Evolutionary conservation across 2,888 invertebrate genomes (phyloP), one percentile per base, ranked within the genome.

Genomic region (Aleiodes leptofemur): DNA sequence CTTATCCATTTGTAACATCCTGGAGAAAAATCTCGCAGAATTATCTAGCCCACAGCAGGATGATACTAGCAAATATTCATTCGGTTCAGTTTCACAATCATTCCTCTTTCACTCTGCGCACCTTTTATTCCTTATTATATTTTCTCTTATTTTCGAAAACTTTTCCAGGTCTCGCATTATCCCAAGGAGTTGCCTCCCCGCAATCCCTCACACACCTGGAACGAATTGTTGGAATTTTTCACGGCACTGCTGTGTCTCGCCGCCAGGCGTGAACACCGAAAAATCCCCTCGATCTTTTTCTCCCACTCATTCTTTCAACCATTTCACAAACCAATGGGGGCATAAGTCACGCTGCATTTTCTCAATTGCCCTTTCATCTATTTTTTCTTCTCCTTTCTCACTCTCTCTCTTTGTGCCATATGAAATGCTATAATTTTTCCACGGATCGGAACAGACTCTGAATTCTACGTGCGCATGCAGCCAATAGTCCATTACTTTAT

Each of bases 181-280:
- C 38, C 71, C 53, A 72, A 56, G 53, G 66, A 66, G 73, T 74
- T 23, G 38, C 50, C 13, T 71, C 66, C n/a, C 55, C 59, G 38
- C 69, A 50, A 16, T 23, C 56, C 29, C 43, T 13, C 31, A 53
- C 51, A 23, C 59, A 72, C 68, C 69, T 79, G 78, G 76, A 81
- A 81, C 81, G 79, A 81, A 81, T 81, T 73, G 78, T 56, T 66
- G 73, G 73, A 78, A 81, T 81, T 81, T 81, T 81, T 81, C 81
- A 81, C 74, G 78, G 72, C 74, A 78, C 74, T 14, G 23, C 76
- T 77, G 77, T 34, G 64, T 59, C 14, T 43, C n/a, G 57, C 69
- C 14, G 48, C 31, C 73, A 76, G 61, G 73, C 71, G 72, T 75
- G 55, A 74, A 68, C 59, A 68, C 61, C 59, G 56, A 57, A 57